Percentiles rank a stretch among this genome's conserved stretches.
Conservation (phyloP, 1,140 invertebrate species). For the Heliconius hermathena region DNA sequence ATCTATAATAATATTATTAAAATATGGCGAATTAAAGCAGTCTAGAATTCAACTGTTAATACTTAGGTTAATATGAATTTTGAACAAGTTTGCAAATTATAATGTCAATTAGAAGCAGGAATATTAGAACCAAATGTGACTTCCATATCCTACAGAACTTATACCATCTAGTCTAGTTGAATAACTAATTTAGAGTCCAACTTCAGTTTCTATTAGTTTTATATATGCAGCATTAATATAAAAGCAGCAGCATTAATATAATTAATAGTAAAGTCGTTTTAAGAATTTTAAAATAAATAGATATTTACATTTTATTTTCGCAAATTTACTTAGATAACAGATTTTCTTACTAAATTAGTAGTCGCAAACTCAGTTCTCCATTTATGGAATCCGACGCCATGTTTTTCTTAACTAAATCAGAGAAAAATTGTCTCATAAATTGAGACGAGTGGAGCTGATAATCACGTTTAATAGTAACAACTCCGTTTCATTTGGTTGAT, state of each 20-base stretch:
- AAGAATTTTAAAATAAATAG: background rate
- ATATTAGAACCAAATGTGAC: constrained; percentile 12
- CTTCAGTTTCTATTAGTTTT: constrained; percentile 15
- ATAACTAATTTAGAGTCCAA: background rate
- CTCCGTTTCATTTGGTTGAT: too few relatives aligned
- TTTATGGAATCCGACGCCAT: too few relatives aligned
- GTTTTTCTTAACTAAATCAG: too few relatives aligned
- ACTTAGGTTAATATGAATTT: constrained; percentile 14
- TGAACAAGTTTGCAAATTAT: constrained; percentile 11
- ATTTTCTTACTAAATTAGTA: background rate
- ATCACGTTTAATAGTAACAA: too few relatives aligned
- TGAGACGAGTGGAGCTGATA: too few relatives aligned
- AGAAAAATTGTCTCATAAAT: too few relatives aligned
- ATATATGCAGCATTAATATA: background rate
- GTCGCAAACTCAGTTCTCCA: too few relatives aligned
- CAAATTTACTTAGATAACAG: background rate
- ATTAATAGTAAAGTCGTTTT: background rate
- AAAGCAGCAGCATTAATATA: too few relatives aligned
- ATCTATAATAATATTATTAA: background rate
- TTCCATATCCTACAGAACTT: constrained; percentile 10
- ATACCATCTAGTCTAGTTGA: constrained; percentile 17
- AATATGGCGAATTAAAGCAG: background rate
- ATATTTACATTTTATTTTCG: background rate
- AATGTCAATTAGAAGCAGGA: constrained; percentile 10
- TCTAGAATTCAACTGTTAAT: background rate